Evolutionary conservation across 2,113 vertebrate genomes (phyloP).

Genomic region (Tauraco erythrolophus): DNA sequence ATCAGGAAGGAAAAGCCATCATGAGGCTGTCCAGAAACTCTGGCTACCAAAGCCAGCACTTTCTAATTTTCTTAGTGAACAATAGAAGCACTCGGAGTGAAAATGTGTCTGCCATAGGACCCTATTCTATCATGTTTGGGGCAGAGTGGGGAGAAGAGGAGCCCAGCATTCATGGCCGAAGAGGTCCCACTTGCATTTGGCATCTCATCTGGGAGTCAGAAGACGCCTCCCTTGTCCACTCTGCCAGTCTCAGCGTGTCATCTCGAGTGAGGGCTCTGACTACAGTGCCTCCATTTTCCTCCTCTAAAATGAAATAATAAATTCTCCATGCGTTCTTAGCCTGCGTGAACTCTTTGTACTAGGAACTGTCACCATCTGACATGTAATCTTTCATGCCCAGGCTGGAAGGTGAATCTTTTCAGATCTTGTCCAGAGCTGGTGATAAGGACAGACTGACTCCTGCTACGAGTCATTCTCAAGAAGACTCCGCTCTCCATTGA

Average conservation of each 20-base stretch:
- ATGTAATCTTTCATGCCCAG: neutral
- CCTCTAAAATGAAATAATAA: neutral
- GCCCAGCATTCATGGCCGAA: neutral
- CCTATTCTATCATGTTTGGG: neutral
- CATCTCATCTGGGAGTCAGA: neutral
- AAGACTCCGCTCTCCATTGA: neutral
- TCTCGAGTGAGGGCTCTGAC: neutral
- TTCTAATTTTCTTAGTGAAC: neutral
- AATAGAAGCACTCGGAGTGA: neutral
- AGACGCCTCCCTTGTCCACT: neutral
- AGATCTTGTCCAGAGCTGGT: neutral
- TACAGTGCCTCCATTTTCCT: neutral
- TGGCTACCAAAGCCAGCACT: neutral
- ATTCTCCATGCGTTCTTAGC: neutral
- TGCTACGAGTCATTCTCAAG: rapidly evolving
- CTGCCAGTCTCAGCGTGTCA: neutral
- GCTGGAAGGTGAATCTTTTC: neutral
- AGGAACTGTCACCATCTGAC: neutral
- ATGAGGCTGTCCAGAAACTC: neutral
- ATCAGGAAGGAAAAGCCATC: neutral
- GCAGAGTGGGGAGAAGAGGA: neutral
- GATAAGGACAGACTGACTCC: neutral
- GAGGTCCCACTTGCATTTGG: neutral
- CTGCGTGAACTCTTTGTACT: neutral
- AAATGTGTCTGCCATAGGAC: rapidly evolving